Base-by-base conservation (phyloP, 2,888 invertebrate genomes). In the Dasysyrphus tricinctus region DNA sequence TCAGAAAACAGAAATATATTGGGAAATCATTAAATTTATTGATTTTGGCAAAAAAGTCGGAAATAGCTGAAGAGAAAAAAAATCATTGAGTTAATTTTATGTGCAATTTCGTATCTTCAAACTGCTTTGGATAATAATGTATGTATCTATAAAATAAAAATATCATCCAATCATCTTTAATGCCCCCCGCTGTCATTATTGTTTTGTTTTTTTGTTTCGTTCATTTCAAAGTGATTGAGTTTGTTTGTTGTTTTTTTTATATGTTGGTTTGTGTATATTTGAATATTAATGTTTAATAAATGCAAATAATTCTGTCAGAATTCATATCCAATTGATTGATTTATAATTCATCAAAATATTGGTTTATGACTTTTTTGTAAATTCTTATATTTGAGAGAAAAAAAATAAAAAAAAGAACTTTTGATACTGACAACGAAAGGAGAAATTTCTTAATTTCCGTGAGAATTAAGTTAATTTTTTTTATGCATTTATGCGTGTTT, bases 261-360 rank as follows among this genome's bases (percentile, higher is more conserved):
- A 42, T 42, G 42, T 42, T 44, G 44, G n/a, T 74, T 39, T 57
- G 34, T 65, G 34, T 72, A 59, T 76, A 54, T 69, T 74, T 34
- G 0, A n/a, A 1, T 76, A 80, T 80, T 80, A 80, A 73, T 84
- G 76, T 76, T 84, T 84, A 76, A 76, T 80, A 67, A 84, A 72
- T 76, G 59, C 67, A 72, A 80, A 39, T 70, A 49, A 8, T 42
- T 49, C 39, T 37, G 44, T 59, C 54, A 51, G 51, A 34, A 2
- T 42, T 65, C 7, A 56, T 16, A 34, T 44, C 34, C 24, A 47
- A 54, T 77, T 78, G 54, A 80, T 77, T 77, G 77, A 85, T 77
- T 80, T 80, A 84, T 16, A 76, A 84, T 67, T 73, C 32, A 32
- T 32, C 14, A 67, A 14, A 72, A 54, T 65, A 44, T 14, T 57